Evolutionary conservation across 2,797 vertebrate species (phyloP), one percentile per base, ranked within the genome.

Genomic region (Acipenser oxyrinchus): DNA sequence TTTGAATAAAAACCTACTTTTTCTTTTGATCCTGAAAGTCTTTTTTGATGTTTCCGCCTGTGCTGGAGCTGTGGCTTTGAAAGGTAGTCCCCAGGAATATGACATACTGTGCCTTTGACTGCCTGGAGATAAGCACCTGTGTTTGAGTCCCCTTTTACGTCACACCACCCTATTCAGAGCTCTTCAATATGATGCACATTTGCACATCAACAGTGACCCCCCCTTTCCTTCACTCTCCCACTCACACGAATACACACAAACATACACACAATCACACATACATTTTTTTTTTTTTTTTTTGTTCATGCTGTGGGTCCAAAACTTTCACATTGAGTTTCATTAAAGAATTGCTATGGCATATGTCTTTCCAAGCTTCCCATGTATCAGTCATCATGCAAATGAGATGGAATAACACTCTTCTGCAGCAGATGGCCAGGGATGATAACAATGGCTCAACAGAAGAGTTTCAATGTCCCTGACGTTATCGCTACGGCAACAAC

Each of bases 351-450:
- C 86, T 85, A 90, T 88, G 81, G 91, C 93, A 87, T 91, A 81
- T 88, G 87, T 86, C 83, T 85, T 89, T 90, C 89, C 89, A 89
- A 92, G 93, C 93, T 92, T 93, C 93, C 94, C 93, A 93, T 97
- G 95, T 94, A 98, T 99, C 96, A 99, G 95, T 97, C 96, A 96
- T 93, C 94, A 99, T 98, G 96, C 95, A 99, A 99, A 99, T 99
- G 95, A 99, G 96, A 95, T 94, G 93, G 96, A 98, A 98, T 96
- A 97, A 97, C 96, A 98, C 91, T 96, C 93, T 93, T 95, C 94
- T 89, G 93, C 93, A 99, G 95, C 96, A 99, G 96, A 99, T 99
- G 96, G 96, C 94, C 96, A 94, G 95, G 94, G 94, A 97, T 92
- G 96, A 97, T 96, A 99, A 99, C 96, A 99, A 99, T 98, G 96